phyloP scores from a whole-genome alignment of 2,113 vertebrate genomes.

The Python bivittatus region DNA sequence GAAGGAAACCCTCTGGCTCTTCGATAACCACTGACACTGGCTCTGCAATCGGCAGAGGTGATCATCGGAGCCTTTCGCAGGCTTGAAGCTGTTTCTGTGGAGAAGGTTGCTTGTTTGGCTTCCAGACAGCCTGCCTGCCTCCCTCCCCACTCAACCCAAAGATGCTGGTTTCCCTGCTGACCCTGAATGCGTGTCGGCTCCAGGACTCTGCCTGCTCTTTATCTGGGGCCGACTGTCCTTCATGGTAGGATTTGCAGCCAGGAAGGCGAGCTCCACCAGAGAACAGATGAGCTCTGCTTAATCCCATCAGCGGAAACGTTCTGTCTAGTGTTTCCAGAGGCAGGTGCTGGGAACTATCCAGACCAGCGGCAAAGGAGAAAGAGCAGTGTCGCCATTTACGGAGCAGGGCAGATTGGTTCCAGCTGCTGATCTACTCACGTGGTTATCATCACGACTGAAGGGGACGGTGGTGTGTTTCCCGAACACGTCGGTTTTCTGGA shows the following conservation, averaged over 20 bases:
- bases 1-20: not conserved
- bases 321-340: slow-evolving; percentile 48
- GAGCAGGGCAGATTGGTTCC: slow-evolving; percentile 30
- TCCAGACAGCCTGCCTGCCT: not conserved
- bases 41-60: slow-evolving; percentile 3
- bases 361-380: slow-evolving; percentile 45
- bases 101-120: slow-evolving; percentile 41
- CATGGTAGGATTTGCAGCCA: slow-evolving; percentile 56
- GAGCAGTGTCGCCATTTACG: not conserved
- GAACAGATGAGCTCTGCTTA: slow-evolving; percentile 58
- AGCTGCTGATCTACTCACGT: slow-evolving; percentile 29
- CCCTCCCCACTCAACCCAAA: slow-evolving; percentile 4
- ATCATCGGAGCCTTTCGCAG: slow-evolving; percentile 45
- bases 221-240: slow-evolving; percentile 54
- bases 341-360: slow-evolving; percentile 57
- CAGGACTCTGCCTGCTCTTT: not conserved
- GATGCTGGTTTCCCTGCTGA: not conserved
- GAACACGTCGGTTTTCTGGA: slow-evolving; percentile 9
- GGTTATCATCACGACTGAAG: not conserved
- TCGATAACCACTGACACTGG: slow-evolving; percentile 8
- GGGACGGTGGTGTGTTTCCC: not conserved
- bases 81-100: slow-evolving; percentile 42
- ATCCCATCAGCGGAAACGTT: slow-evolving; percentile 50
- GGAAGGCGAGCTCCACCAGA: slow-evolving; percentile 56
- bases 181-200: slow-evolving; percentile 56